Conservation (phyloP, 30 jellyfish, hydroid and myxozoan genomes). For the Aurelia aurita complex sp. Pacific region DNA sequence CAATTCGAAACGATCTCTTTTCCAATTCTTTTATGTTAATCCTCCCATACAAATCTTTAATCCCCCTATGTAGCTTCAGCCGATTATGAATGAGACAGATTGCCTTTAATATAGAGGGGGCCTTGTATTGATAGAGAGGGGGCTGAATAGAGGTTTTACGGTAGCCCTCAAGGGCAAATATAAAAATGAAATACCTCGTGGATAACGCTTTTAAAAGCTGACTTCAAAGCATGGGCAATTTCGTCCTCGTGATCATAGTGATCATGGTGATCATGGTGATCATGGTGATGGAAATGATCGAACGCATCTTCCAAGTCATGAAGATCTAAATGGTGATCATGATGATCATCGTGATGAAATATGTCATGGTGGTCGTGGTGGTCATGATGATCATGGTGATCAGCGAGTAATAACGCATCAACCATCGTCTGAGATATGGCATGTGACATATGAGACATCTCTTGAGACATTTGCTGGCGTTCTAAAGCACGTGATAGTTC, state of each 20-base stretch:
- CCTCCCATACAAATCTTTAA: no score
- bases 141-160: no score
- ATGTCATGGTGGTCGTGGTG: slow-evolving; percentile 11
- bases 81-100: no score
- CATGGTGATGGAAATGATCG: slow-evolving; percentile 42
- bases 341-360: slow-evolving; percentile 31
- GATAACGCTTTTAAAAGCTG: slow-evolving; percentile 58
- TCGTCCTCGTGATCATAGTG: slow-evolving; percentile 25
- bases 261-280: slow-evolving; percentile 3
- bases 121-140: no score
- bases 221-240: slow-evolving; percentile 40
- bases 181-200: slow-evolving; percentile 13
- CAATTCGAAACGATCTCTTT: no score
- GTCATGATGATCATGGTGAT: slow-evolving; percentile 45
- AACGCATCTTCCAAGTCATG: slow-evolving; percentile 53
- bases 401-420: slow-evolving; percentile 75
- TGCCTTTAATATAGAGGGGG: no score
- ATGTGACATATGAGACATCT: slow-evolving; percentile 76
- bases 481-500: slow-evolving; percentile 92
- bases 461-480: slow-evolving; percentile 90
- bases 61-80: no score
- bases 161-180: no score
- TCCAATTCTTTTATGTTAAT: no score
- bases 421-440: slow-evolving; percentile 91
- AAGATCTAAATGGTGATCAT: slow-evolving; percentile 30